phyloP scores from a whole-genome alignment of 2,888 invertebrate species.

The Drosophila macrospina region DNA sequence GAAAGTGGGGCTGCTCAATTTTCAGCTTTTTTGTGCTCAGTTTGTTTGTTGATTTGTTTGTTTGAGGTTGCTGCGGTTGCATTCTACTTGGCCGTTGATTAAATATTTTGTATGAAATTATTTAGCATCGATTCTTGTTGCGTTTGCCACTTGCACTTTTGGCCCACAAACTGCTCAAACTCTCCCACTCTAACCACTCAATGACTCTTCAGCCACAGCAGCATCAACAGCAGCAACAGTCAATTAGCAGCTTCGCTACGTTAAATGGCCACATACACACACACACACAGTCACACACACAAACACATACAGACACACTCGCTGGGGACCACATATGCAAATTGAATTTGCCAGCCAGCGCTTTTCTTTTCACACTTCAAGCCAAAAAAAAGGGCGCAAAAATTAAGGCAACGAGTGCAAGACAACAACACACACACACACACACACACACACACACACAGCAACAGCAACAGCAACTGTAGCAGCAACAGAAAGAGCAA shows the following conservation, averaged over 20 bases:
- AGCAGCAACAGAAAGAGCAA: constrained; percentile 27
- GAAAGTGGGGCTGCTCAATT: constrained; percentile 18
- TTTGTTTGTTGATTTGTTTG: constrained; percentile 4
- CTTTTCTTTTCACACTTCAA: constrained; percentile 70
- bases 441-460: too few species aligned
- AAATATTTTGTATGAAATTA: constrained; percentile 51
- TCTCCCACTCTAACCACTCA: background rate
- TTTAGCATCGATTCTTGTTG: constrained; percentile 43
- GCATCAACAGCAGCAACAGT: constrained; percentile 39
- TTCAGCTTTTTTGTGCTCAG: constrained; percentile 23
- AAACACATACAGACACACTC: constrained; percentile 1
- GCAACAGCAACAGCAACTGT: constrained; percentile 27
- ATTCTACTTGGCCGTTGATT: constrained; percentile 41
- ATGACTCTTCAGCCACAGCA: constrained; percentile 13
- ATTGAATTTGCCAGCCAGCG: constrained; percentile 72
- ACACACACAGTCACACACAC: constrained; percentile 15
- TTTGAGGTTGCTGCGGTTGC: constrained; percentile 27
- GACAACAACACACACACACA: too few species aligned
- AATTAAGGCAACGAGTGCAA: constrained; percentile 60
- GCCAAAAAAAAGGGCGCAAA: constrained; percentile 42
- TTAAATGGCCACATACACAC: constrained; percentile 61
- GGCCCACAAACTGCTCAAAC: constrained; percentile 21
- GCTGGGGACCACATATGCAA: constrained; percentile 70
- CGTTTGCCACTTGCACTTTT: constrained; percentile 55
- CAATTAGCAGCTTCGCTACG: constrained; percentile 74